Evolutionary conservation across 2,888 invertebrate genomes (phyloP).

Genomic region (Villa cingulata): DNA sequence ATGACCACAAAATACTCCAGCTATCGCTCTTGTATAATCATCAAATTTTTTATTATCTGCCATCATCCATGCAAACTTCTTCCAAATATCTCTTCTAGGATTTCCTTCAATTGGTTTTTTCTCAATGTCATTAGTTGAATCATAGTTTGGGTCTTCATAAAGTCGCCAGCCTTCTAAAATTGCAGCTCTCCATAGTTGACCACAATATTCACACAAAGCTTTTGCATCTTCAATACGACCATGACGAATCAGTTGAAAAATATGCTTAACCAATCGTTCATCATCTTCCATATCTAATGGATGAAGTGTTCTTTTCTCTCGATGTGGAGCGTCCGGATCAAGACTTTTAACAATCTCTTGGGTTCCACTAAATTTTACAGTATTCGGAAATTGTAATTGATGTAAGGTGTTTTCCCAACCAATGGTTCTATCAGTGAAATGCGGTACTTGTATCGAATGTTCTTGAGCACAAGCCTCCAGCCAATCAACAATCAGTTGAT

Average conservation of each 20-base stretch:
- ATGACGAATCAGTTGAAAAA: slow-evolving; percentile 64
- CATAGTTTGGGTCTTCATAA: slow-evolving; percentile 71
- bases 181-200: slow-evolving; percentile 86
- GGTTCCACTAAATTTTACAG: slow-evolving; percentile 44
- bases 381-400: slow-evolving; percentile 44
- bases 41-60: slow-evolving; percentile 39
- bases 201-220: slow-evolving; percentile 67
- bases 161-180: slow-evolving; percentile 82
- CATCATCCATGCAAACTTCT: slow-evolving; percentile 55
- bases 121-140: slow-evolving; percentile 32
- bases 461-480: slow-evolving; percentile 67
- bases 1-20: slow-evolving; percentile 73
- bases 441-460: slow-evolving; percentile 41
- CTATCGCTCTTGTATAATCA: slow-evolving; percentile 50
- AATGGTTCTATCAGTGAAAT: slow-evolving; percentile 68
- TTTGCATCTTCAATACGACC: slow-evolving; percentile 78
- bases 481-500: slow-evolving; percentile 86
- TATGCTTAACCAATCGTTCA: slow-evolving; percentile 39
- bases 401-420: slow-evolving; percentile 89
- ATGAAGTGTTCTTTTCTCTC: slow-evolving; percentile 66
- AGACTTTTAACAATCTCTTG: slow-evolving; percentile 50
- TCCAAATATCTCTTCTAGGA: slow-evolving; percentile 66
- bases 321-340: slow-evolving; percentile 81
- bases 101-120: slow-evolving; percentile 61
- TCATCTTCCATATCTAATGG: slow-evolving; percentile 81